Evolutionary conservation across 1,140 invertebrate species (phyloP).

Genomic region (Arctopsyche grandis): DNA sequence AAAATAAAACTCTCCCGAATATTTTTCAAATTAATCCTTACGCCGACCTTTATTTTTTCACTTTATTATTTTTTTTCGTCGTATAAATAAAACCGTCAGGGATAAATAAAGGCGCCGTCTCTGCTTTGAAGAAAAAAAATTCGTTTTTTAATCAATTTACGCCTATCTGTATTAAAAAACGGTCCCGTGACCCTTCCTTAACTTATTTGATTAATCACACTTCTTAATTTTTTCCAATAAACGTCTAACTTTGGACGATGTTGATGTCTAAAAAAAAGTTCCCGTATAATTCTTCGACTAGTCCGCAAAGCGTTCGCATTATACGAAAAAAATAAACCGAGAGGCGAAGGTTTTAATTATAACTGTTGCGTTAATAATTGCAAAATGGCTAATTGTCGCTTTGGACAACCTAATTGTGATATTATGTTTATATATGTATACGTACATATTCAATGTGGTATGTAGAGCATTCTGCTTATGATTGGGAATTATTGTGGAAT

Average conservation of each 20-base stretch:
- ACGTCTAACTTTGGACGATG: conserved; percentile 32
- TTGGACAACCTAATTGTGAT: too few species aligned
- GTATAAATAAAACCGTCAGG: conserved; percentile 4
- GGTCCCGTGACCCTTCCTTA: conserved; percentile 6
- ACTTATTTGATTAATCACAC: conserved; percentile 38
- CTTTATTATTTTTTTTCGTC: not conserved
- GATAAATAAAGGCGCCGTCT: not conserved
- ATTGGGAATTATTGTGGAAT: too few species aligned
- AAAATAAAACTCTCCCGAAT: not conserved
- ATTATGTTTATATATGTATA: too few species aligned
- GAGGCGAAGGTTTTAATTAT: not conserved
- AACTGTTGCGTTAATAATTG: not conserved
- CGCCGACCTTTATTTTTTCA: too few species aligned
- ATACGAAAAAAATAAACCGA: not conserved
- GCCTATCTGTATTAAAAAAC: conserved; percentile 37
- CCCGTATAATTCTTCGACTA: not conserved
- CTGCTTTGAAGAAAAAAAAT: not conserved
- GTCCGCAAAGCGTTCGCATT: not conserved
- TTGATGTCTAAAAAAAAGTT: conserved; percentile 26
- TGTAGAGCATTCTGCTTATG: too few species aligned
- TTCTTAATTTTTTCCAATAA: conserved; percentile 40
- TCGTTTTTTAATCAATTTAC: conserved; percentile 33
- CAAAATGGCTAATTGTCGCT: too few species aligned
- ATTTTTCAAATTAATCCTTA: too few species aligned
- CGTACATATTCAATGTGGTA: too few species aligned